Evolutionary conservation across 2,797 vertebrate genomes (phyloP).

Genomic region (Anguilla anguilla): DNA sequence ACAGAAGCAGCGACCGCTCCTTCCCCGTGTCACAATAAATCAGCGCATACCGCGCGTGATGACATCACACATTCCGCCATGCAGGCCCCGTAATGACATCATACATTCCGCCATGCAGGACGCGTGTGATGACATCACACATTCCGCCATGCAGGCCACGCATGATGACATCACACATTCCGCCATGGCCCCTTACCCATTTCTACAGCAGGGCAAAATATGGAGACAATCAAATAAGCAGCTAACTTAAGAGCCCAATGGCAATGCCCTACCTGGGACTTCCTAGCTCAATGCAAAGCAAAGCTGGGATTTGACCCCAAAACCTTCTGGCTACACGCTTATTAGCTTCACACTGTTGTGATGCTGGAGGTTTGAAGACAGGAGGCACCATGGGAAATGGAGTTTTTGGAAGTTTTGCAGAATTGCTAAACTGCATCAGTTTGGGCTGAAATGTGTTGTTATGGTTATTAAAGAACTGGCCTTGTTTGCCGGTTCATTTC

Average conservation of each 20-base stretch:
- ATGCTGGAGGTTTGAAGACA: not conserved
- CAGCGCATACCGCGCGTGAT: conserved; percentile 77
- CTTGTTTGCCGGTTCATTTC: not conserved
- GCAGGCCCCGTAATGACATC: too few species aligned
- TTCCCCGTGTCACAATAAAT: conserved; percentile 88
- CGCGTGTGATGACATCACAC: conserved; percentile 65
- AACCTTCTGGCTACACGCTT: not conserved
- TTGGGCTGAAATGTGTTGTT: not conserved
- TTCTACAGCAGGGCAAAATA: not conserved
- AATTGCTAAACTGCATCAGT: not conserved
- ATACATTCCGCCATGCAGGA: conserved; percentile 71
- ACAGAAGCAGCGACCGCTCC: conserved; percentile 88
- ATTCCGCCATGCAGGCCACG: conserved; percentile 60
- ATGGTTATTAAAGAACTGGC: not conserved
- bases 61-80: conserved; percentile 70
- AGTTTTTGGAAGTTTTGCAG: too few species aligned
- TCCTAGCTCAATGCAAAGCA: too few species aligned
- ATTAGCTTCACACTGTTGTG: not conserved
- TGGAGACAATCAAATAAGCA: not conserved
- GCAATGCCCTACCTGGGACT: not conserved
- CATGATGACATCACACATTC: too few species aligned
- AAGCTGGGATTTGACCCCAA: not conserved
- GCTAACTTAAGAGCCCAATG: not conserved
- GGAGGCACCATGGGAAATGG: too few species aligned
- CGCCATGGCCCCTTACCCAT: too few species aligned